Evolutionary conservation across 2,113 vertebrate genomes (phyloP).

Genomic region (Nesoenas mayeri): DNA sequence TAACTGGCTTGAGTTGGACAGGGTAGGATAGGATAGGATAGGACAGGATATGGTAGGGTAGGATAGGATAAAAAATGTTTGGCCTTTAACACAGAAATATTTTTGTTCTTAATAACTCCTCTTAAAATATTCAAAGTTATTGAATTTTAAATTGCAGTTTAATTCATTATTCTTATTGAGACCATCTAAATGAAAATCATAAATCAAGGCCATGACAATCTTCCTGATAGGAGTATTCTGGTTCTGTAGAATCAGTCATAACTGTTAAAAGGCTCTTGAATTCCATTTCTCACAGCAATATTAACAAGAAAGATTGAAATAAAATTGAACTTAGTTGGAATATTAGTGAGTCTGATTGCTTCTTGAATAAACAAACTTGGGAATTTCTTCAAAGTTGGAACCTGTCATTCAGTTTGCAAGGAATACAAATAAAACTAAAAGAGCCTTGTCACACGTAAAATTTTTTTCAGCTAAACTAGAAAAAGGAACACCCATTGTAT

Average conservation of each 20-base stretch:
- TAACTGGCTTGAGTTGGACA: neutral
- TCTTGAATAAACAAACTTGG: neutral
- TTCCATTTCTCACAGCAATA: neutral
- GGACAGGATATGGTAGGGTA: no score
- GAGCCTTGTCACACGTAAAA: neutral
- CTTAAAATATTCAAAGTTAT: neutral
- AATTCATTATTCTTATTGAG: neutral
- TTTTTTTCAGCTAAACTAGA: neutral
- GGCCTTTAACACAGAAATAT: neutral
- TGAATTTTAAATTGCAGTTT: constrained; percentile 4
- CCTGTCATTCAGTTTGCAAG: neutral
- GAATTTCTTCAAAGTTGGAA: neutral
- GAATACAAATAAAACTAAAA: neutral
- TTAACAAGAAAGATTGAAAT: neutral
- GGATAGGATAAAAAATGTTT: neutral
- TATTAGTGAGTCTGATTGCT: neutral
- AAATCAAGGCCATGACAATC: neutral
- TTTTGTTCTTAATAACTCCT: neutral
- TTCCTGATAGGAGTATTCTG: neutral
- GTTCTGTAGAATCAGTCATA: neutral
- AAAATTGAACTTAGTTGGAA: neutral
- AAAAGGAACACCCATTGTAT: neutral
- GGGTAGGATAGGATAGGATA: neutral
- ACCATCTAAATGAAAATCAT: neutral
- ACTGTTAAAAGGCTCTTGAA: neutral